Conservation (phyloP, 2,113 vertebrate species). For the Rattus norvegicus region GRCr8 NC_086022.1:137373501-137374000, state of each 20-base stretch:
- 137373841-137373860: constrained; percentile 54
- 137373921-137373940: constrained; percentile 59
- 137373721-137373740: constrained; percentile 11
- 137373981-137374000: constrained; percentile 55
- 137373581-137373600: neutral
- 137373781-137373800: constrained; percentile 34
- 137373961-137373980: neutral
- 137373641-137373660: neutral
- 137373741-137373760: constrained; percentile 59
- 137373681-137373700: constrained; percentile 18
- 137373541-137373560: neutral
- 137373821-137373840: constrained; percentile 65
- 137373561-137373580: neutral
- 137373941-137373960: constrained; percentile 5
- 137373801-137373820: constrained; percentile 65
- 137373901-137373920: constrained; percentile 22
- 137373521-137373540: neutral
- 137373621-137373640: neutral
- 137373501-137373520: neutral
- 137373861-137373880: constrained; percentile 47
- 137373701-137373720: neutral
- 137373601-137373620: neutral
- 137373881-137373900: constrained; percentile 29
- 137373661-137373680: constrained; percentile 49
- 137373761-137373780: constrained; percentile 52